Evolutionary conservation across 1,140 invertebrate genomes (phyloP).

Genomic region (Drosophila pallidifrons): DNA sequence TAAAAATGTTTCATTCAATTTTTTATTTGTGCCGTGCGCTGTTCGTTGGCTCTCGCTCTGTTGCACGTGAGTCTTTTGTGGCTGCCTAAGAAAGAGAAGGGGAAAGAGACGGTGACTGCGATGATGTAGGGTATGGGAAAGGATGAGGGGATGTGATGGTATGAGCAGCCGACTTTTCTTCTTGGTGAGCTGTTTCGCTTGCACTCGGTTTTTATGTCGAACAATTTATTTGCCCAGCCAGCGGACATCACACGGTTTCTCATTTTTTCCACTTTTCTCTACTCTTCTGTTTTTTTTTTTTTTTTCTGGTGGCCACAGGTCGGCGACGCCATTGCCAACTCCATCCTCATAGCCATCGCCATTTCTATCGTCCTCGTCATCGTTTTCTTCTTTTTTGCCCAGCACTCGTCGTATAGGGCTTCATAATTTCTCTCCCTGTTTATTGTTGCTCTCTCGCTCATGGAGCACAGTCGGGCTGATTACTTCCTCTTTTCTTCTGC

Average conservation of each 20-base stretch:
- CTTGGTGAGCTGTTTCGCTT: conserved; percentile 46
- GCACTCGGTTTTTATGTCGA: conserved; percentile 69
- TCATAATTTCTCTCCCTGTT: conserved; percentile 68
- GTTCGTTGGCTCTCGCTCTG: conserved; percentile 36
- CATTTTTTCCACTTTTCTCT: conserved; percentile 61
- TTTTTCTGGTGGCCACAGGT: conserved; percentile 62
- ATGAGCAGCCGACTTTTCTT: conserved; percentile 5
- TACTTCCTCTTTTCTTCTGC: conserved; percentile 28
- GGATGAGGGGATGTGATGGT: not conserved
- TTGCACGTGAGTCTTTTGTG: conserved; percentile 35
- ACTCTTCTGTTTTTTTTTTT: conserved; percentile 44
- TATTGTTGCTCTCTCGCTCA: conserved; percentile 13
- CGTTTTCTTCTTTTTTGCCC: conserved; percentile 30
- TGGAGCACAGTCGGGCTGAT: not conserved
- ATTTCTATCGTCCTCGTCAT: conserved; percentile 22
- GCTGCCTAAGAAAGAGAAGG: not conserved
- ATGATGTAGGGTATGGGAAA: too few relatives aligned
- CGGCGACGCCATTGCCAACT: conserved; percentile 53
- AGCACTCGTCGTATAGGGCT: conserved; percentile 55
- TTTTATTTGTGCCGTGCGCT: conserved; percentile 68
- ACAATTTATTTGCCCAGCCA: conserved; percentile 76
- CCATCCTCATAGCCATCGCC: conserved; percentile 32
- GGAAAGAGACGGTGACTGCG: not conserved
- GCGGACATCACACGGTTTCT: conserved; percentile 73
- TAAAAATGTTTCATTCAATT: conserved; percentile 84